Conservation (phyloP, 2,888 invertebrate genomes). For the Ornithoptera priamus region DNA sequence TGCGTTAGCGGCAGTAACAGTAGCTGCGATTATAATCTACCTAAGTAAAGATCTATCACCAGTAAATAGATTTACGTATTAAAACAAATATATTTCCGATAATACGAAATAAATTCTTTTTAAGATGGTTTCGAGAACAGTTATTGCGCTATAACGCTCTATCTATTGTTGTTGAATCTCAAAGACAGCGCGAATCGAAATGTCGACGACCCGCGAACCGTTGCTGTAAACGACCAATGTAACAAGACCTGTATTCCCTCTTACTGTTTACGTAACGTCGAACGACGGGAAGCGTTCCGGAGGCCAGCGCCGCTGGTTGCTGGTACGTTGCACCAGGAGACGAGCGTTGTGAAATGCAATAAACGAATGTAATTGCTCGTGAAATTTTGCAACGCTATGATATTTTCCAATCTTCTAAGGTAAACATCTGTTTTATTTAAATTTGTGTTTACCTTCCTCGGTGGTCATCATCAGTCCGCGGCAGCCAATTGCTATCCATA, state of each 20-base stretch:
- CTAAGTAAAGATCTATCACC: no score
- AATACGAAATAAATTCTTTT: not conserved
- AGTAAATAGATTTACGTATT: no score
- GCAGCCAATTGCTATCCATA: no score
- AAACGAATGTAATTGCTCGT: conserved; percentile 18
- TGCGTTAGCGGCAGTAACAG: no score
- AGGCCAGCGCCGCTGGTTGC: conserved; percentile 13
- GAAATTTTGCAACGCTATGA: conserved; percentile 8
- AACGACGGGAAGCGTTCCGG: not conserved
- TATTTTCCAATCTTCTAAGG: not conserved
- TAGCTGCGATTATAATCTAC: no score
- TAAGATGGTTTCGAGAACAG: not conserved
- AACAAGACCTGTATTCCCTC: conserved; percentile 12
- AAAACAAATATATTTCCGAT: no score
- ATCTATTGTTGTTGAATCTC: conserved; percentile 7
- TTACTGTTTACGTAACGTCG: not conserved
- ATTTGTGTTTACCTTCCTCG: no score
- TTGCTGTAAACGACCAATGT: conserved; percentile 13
- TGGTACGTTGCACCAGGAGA: conserved; percentile 4
- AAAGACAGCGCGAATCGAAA: conserved; percentile 19
- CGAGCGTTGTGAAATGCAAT: conserved; percentile 19
- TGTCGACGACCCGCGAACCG: conserved; percentile 25
- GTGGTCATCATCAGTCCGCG: no score
- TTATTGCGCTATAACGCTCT: not conserved
- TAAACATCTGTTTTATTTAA: not conserved